phyloP scores from a whole-genome alignment of 2,113 vertebrate genomes.

The Saimiri boliviensis region DNA sequence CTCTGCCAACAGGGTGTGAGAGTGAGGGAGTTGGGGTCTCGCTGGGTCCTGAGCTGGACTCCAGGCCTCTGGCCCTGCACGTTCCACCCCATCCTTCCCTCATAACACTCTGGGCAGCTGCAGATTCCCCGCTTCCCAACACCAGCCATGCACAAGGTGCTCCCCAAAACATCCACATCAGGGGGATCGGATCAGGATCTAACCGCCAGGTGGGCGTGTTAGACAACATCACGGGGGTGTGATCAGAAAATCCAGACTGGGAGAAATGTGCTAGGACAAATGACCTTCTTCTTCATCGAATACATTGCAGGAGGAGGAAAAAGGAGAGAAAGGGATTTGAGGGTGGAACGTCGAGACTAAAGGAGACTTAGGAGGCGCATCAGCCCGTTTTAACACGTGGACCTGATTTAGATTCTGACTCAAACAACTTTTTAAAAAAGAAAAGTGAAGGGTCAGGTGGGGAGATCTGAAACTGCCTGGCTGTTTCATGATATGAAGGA shows the following conservation, averaged over 20 bases:
- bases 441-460: not conserved
- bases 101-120: not conserved
- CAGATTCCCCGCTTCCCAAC: not conserved
- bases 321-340: not conserved
- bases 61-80: not conserved
- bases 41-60: not conserved
- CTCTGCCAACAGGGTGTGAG: too few species aligned
- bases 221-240: not conserved
- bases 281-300: not conserved
- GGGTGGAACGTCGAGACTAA: not conserved
- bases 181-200: too few species aligned
- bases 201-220: rapidly evolving
- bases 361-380: not conserved
- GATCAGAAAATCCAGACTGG: not conserved
- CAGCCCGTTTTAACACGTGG: not conserved
- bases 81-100: not conserved
- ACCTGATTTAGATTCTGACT: not conserved
- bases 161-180: not conserved
- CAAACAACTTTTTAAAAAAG: not conserved
- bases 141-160: not conserved
- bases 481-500: not conserved
- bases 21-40: not conserved
- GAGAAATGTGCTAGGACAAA: not conserved
- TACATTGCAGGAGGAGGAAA: not conserved
- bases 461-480: not conserved